Evolutionary conservation across 1,140 invertebrate genomes (phyloP).

Genomic region (Brachionus manjavacas): DNA sequence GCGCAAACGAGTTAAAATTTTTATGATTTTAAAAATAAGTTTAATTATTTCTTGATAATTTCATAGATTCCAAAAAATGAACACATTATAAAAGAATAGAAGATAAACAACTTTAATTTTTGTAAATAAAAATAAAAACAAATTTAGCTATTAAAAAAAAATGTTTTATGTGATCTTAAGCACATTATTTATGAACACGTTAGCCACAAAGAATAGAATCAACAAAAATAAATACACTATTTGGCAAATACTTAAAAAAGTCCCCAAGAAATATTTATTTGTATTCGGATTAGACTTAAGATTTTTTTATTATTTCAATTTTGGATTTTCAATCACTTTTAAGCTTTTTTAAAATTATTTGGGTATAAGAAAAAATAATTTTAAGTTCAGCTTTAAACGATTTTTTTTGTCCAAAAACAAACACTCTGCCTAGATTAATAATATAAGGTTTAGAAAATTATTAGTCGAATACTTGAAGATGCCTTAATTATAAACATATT

Average conservation of each 20-base stretch:
- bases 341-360: neutral
- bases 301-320: constrained; percentile 2
- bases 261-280: constrained; percentile 20
- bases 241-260: neutral
- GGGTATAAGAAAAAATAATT: neutral
- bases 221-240: neutral
- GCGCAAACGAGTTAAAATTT: no score
- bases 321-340: neutral
- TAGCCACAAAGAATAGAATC: neutral
- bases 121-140: no score
- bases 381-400: neutral
- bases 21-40: no score
- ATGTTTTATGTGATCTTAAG: neutral
- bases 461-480: neutral
- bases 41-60: no score
- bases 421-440: neutral
- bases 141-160: neutral
- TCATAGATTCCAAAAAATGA: no score
- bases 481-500: constrained; percentile 1
- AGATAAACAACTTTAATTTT: no score
- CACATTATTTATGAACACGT: neutral
- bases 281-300: constrained; percentile 1
- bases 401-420: neutral
- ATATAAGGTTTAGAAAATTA: neutral
- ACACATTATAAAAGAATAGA: no score